Base-by-base conservation (phyloP, 1,140 invertebrate species). In the Zaprionus taronus region DNA sequence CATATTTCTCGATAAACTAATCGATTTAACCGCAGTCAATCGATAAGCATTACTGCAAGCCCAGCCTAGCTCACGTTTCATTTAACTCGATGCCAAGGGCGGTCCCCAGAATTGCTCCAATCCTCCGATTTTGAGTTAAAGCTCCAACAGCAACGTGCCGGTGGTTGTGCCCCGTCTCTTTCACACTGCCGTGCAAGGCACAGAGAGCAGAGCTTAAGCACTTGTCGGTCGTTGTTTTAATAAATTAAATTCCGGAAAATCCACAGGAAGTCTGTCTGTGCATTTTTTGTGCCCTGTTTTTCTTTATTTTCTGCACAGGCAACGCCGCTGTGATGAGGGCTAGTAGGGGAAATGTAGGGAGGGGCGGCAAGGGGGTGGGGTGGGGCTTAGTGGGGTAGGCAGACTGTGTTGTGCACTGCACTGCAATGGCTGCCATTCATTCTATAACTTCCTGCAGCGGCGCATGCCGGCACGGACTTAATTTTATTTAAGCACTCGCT, bases 171-270 rank as follows among this genome's bases (percentile, higher is more conserved):
- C 17, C 12, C 34, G 14, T n/a, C 34, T 34, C 17, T 15, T 5
- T 74, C 47, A 15, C 22, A 15, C 22, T 11, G 2, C 20, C 5
- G 12, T 24, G 17, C 22, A 36, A 5, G n/a, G 20, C 44, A 26
- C 38, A 17, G 41, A 2, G 55, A 62, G 49, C 24, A 47, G 20
- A 56, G 56, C 69, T 72, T 38, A 66, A 66, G 69, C 69, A 77
- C 69, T 70, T 67, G 81, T 75, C 71, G 67, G 57, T 90, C 73
- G 85, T 90, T 90, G 85, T 90, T 90, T 90, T 80, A 90, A 90
- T 90, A 90, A 90, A 90, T 90, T 90, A 85, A 90, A 90, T 90
- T 90, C 85, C 85, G 85, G 85, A 90, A 85, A 90, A 90, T 90
- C 85, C 85, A 85, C 85, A 90, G 85, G 85, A 90, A 90, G 85